Evolutionary conservation across 2,888 invertebrate genomes (phyloP), one percentile per base, ranked within the genome.

Genomic region (Scaptomyza polygonia): DNA sequence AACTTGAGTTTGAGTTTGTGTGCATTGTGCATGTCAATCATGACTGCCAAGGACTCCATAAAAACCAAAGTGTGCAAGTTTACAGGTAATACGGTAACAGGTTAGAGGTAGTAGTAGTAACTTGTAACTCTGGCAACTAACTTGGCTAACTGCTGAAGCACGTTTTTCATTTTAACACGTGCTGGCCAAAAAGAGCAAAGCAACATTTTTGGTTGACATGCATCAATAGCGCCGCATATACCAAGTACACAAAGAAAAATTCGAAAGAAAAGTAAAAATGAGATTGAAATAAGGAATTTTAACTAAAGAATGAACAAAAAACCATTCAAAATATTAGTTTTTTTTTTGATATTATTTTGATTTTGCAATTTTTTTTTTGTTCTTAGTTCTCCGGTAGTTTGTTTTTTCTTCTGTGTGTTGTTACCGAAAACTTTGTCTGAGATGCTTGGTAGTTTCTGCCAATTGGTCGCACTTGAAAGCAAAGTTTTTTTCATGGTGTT

Each of bases 1-100:
- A 45, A 27, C 36, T 56, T 47, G 45, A 36, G 52, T 34, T 34
- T 47, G 30, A 47, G 53, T 36, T 51, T 51, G 43, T 70, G 59
- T 51, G 64, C 71, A 77, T 61, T 67, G 69, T 86, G 81, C 85
- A 86, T 86, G 87, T 86, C 85, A 86, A 80, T 84, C 85, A 70
- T 77, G 88, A 85, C 82, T 77, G 72, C 40, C 45, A 54, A 65
- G 42, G 57, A 71, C 53, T 56, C 34, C 48, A 52, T 49, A 56
- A 25, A 25, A 25, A 5, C 25, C 5, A 5, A 25, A 25, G 25
- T 25, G 25, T 25, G 25, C 25, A 25, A 25, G 25, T 25, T 25
- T 25, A 66, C 58, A 63, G 70, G 56, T 59, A 53, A 63, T 57
- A 39, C 21, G 77, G 16, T 53, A 36, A 54, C 27, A 44, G 42